Evolutionary conservation across 2,113 vertebrate genomes (phyloP).

Genomic region (Nematolebias whitei): DNA sequence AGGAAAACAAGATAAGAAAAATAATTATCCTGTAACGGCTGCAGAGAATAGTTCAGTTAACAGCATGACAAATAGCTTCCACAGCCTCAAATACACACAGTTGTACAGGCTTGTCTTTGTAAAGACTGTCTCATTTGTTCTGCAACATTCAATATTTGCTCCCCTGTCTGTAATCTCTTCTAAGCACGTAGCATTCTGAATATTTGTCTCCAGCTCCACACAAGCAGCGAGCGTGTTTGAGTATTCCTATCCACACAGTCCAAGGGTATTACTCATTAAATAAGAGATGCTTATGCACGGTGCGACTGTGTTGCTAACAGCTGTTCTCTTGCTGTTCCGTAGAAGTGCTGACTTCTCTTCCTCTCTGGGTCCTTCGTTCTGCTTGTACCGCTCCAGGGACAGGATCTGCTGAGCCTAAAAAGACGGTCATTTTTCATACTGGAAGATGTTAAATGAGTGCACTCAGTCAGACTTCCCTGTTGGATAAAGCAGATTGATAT

Average conservation of each 20-base stretch:
- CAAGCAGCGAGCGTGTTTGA: conserved; percentile 42
- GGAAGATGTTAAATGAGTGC: conserved; percentile 63
- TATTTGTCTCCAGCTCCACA: conserved; percentile 35
- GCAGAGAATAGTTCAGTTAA: conserved; percentile 31
- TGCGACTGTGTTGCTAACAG: conserved; percentile 55
- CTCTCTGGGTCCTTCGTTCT: conserved; percentile 40
- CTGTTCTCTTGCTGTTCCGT: conserved; percentile 53
- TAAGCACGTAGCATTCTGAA: conserved; percentile 52
- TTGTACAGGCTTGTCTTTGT: conserved; percentile 26
- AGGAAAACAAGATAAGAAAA: conserved; percentile 31
- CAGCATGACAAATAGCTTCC: conserved; percentile 27
- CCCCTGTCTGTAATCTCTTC: conserved; percentile 48
- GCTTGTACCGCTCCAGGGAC: conserved; percentile 46
- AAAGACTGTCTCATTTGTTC: conserved; percentile 46
- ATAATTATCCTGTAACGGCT: conserved; percentile 30
- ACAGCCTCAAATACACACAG: conserved; percentile 11
- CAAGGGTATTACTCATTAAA: conserved; percentile 62
- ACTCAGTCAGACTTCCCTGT: conserved; percentile 48
- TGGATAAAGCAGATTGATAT: conserved; percentile 49
- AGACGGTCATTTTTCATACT: conserved; percentile 59
- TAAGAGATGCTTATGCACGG: conserved; percentile 55
- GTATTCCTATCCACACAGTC: conserved; percentile 41
- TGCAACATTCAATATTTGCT: conserved; percentile 55
- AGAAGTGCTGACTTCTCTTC: conserved; percentile 49
- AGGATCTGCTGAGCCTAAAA: conserved; percentile 63